Conservation (phyloP, 2,888 invertebrate species). For the Pantelozetes paolii region DNA sequence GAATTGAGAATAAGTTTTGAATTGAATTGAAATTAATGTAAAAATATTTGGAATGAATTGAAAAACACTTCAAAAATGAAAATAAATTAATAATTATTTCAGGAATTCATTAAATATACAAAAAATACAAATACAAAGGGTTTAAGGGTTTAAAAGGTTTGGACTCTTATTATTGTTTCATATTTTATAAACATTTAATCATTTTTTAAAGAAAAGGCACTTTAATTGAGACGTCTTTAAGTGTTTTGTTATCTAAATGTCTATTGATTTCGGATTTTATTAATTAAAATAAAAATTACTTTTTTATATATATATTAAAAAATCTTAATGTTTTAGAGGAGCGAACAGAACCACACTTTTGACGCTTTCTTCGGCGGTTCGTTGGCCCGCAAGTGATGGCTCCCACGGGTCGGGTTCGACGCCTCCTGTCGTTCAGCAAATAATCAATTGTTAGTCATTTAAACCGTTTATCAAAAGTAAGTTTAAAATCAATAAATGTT, state of each 20-base stretch:
- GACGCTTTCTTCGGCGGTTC: constrained; percentile 70
- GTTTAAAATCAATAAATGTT: too few relatives aligned
- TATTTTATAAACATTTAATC: too few relatives aligned
- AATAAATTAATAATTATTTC: too few relatives aligned
- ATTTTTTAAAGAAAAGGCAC: too few relatives aligned
- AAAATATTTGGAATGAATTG: constrained; percentile 29
- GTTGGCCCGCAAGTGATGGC: constrained; percentile 68
- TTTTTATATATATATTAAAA: background rate
- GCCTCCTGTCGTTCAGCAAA: constrained; percentile 64
- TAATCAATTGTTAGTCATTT: background rate
- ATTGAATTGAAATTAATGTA: background rate
- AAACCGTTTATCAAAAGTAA: too few relatives aligned
- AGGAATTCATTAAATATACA: too few relatives aligned
- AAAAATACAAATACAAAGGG: too few relatives aligned
- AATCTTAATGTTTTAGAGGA: constrained; percentile 60
- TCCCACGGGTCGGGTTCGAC: constrained; percentile 77
- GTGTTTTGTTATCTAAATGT: background rate
- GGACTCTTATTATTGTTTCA: too few relatives aligned
- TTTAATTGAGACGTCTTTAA: too few relatives aligned
- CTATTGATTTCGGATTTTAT: background rate
- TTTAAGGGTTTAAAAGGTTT: too few relatives aligned
- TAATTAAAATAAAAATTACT: background rate
- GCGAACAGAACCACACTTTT: constrained; percentile 73
- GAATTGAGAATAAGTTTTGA: background rate
- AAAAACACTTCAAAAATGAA: background rate